A percentile compares a stretch with the other conserved stretches of the same genome.
These are phyloP conservation scores for Danionella cerebrum DNA, from an alignment of 2,113 vertebrate species.

Conservation along the genomic window DNA sequence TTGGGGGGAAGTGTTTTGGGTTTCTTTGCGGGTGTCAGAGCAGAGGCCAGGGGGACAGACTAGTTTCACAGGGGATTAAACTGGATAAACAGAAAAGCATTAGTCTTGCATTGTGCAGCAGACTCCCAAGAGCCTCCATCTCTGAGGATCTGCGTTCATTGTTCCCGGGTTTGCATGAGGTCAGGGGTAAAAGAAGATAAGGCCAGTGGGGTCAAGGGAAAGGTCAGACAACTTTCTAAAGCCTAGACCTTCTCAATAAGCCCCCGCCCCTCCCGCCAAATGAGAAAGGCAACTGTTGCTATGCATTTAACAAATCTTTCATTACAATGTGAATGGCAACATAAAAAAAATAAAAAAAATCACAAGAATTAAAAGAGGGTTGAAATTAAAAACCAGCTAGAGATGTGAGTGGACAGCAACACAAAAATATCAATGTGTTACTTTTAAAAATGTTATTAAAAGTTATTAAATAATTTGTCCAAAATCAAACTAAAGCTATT, in stretches of 20 bases:
- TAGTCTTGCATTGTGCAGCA: constrained; percentile 52
- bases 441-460: too few species aligned
- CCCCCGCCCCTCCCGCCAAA: constrained; percentile 31
- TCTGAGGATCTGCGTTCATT: constrained; percentile 49
- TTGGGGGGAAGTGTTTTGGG: constrained; percentile 39
- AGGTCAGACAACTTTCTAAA: constrained; percentile 51
- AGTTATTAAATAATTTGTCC: too few species aligned
- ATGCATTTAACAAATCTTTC: constrained; percentile 7
- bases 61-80: constrained; percentile 46
- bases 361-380: too few species aligned
- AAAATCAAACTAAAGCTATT: constrained; percentile 67
- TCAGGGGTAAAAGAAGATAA: constrained; percentile 46
- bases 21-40: constrained; percentile 45
- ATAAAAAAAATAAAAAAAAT: too few species aligned
- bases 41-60: constrained; percentile 55
- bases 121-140: constrained; percentile 41
- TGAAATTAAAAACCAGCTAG: too few species aligned
- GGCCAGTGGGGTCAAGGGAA: constrained; percentile 1
- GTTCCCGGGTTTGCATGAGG: constrained; percentile 49
- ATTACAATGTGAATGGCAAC: too few species aligned
- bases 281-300: constrained; percentile 61
- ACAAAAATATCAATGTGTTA: too few species aligned
- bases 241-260: constrained; percentile 44
- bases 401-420: too few species aligned
- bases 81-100: constrained; percentile 53